Percentiles rank a stretch among this genome's conserved stretches.
Evolutionary conservation across 2,888 invertebrate genomes (phyloP).

Genomic region (Cantharis nigra): DNA sequence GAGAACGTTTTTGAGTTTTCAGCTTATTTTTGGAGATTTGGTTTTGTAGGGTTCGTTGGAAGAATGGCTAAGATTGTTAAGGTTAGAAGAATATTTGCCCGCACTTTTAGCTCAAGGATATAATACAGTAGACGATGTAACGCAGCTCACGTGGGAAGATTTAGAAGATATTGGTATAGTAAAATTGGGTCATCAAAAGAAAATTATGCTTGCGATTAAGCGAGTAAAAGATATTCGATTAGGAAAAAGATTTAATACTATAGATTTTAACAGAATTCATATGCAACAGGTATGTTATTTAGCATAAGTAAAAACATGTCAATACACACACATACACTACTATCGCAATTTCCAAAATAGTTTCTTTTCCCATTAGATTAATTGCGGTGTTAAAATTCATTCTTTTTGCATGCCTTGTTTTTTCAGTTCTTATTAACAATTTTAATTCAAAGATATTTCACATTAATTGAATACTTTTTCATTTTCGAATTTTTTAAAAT

Average conservation of each 20-base stretch:
- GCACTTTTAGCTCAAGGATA: slow-evolving; percentile 92
- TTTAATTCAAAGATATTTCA: slow-evolving; percentile 30
- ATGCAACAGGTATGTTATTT: slow-evolving; percentile 45
- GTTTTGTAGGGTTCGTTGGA: slow-evolving; percentile 81
- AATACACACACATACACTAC: not conserved
- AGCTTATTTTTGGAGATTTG: not conserved
- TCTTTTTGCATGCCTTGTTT: slow-evolving; percentile 19
- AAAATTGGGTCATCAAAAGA: slow-evolving; percentile 96
- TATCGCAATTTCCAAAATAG: slow-evolving; percentile 18
- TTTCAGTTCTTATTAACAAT: slow-evolving; percentile 19
- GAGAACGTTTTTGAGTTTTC: not conserved
- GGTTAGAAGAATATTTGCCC: slow-evolving; percentile 90
- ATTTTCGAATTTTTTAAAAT: slow-evolving; percentile 2
- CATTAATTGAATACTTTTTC: slow-evolving; percentile 10
- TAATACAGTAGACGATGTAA: slow-evolving; percentile 90
- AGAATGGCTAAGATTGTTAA: slow-evolving; percentile 91
- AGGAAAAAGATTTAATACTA: slow-evolving; percentile 69
- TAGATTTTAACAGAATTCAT: slow-evolving; percentile 52
- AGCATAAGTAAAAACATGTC: not conserved
- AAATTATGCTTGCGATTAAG: slow-evolving; percentile 95
- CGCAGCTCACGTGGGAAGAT: slow-evolving; percentile 97
- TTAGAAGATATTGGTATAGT: slow-evolving; percentile 96
- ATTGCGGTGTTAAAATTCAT: slow-evolving; percentile 21
- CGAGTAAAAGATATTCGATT: slow-evolving; percentile 91
- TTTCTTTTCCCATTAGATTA: slow-evolving; percentile 17